A percentile compares a stretch with the other conserved stretches of the same genome.
Conservation (phyloP, 2,797 vertebrate genomes). For the Poecilia gillii region DNA sequence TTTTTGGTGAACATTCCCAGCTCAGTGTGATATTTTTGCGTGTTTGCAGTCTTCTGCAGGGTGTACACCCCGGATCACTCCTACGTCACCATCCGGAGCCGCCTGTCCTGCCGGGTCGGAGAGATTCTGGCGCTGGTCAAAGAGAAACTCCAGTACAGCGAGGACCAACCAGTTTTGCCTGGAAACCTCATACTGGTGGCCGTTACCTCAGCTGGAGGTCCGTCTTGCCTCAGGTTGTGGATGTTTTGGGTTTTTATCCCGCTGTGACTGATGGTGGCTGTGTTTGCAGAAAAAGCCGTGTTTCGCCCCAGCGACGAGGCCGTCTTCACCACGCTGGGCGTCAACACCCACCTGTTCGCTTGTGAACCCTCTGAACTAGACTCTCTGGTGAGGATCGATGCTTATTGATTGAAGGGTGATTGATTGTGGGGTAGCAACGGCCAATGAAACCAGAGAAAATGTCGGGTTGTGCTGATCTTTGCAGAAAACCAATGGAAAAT, state of each 20-base stretch:
- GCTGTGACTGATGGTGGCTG: background rate
- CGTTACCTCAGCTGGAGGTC: constrained; percentile 92
- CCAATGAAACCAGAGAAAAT: background rate
- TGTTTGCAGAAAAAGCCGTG: constrained; percentile 88
- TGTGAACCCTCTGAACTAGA: constrained; percentile 89
- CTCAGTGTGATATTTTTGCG: background rate
- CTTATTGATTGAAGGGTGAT: background rate
- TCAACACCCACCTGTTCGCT: constrained; percentile 96
- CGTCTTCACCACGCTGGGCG: constrained; percentile 95
- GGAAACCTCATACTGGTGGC: constrained; percentile 92
- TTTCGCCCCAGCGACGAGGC: constrained; percentile 95
- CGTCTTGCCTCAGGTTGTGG: constrained; percentile 10
- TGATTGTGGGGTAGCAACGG: background rate
- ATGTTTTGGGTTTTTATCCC: background rate
- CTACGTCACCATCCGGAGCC: constrained; percentile 95
- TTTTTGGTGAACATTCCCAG: too few relatives aligned
- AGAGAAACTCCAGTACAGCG: constrained; percentile 95
- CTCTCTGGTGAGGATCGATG: constrained; percentile 85
- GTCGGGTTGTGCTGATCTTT: background rate
- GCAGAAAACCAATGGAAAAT: background rate
- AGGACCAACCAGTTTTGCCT: constrained; percentile 88
- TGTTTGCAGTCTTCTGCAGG: constrained; percentile 90
- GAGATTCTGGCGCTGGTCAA: constrained; percentile 93
- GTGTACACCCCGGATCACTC: constrained; percentile 97
- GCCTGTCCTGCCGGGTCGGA: constrained; percentile 93